These are phyloP conservation scores for Mimachlamys varia DNA, from an alignment of 2,888 invertebrate species.

Conservation along the genomic window DNA sequence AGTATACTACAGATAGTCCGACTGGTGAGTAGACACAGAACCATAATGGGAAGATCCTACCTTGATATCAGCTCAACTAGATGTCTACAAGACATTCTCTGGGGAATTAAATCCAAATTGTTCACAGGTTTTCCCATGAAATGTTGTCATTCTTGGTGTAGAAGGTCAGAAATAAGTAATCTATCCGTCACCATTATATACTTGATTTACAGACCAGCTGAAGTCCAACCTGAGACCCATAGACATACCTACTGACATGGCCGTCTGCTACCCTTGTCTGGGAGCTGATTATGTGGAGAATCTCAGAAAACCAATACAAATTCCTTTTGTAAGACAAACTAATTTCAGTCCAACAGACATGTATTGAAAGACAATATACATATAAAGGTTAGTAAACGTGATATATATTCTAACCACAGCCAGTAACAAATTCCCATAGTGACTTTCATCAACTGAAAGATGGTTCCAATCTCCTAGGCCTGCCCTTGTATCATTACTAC, in stretches of 20 bases:
- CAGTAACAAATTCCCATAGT: too few species aligned
- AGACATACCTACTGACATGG: not conserved
- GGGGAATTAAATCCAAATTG: conserved; percentile 16
- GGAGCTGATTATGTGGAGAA: not conserved
- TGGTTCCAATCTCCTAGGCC: too few species aligned
- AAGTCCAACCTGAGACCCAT: not conserved
- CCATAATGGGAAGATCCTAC: not conserved
- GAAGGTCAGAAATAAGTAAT: conserved; percentile 25
- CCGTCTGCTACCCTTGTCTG: not conserved
- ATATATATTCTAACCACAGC: too few species aligned
- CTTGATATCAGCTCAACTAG: not conserved
- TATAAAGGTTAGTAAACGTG: not conserved
- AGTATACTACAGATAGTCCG: not conserved
- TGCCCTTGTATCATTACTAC: too few species aligned
- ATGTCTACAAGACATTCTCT: conserved; percentile 17
- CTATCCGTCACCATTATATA: not conserved
- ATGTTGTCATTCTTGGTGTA: not conserved
- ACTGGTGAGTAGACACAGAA: not conserved
- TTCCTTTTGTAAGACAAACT: conserved; percentile 14
- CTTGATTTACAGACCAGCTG: not conserved
- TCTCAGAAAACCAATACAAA: not conserved
- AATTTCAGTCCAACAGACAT: not conserved
- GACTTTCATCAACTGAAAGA: too few species aligned
- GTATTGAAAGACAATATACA: not conserved
- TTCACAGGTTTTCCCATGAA: not conserved